Base-by-base conservation (phyloP, 2,888 invertebrate genomes). In the Atrina japonica region DNA sequence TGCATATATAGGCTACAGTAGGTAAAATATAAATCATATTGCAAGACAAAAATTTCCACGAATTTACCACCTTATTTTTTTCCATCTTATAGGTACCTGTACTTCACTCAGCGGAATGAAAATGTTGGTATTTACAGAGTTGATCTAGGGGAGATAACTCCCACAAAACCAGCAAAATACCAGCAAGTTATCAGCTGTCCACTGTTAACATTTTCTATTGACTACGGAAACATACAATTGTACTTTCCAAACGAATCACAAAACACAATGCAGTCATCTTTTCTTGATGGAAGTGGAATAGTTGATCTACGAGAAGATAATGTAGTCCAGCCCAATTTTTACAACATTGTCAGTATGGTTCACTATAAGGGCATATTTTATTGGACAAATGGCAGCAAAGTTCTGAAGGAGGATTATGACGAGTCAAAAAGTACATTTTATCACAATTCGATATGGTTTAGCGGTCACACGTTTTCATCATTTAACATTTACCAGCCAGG, bases 131-230 rank as follows among this genome's bases (percentile, higher is more conserved):
- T 96, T 7, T 96, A 94, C 88, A 92, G 95, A 40, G 89, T 96
- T 23, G 96, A 96, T 85, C 91, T 96, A 52, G 94, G 94, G 0
- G 94, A 95, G 81, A 94, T 94, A 0, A 25, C 50, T 7, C 66
- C 56, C 7, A 27, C 18, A 11, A 40, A 40, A 7, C 53, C 66
- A n/a, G 68, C 61, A 25, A 66, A 69, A 29, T 56, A 41, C 55
- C 76, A 82, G 29, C 64, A 89, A 23, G 78, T 89, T 3, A 70
- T 78, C 5, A 79, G 94, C 77, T 91, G 93, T 0, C 92, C 94
- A 83, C 91, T 96, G n/a, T 95, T 94, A 5, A 94, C 96, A 0
- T 96, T 97, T 85, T 94, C 95, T 0, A 94, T 96, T 0, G 96
- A 97, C 87, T 94, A 95, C 82, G 93, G 94, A 0, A 95, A 95